A percentile compares a stretch with the other conserved stretches of the same genome.
phyloP scores from a whole-genome alignment of 2,888 invertebrate species.

The Brenthis hecate region DNA sequence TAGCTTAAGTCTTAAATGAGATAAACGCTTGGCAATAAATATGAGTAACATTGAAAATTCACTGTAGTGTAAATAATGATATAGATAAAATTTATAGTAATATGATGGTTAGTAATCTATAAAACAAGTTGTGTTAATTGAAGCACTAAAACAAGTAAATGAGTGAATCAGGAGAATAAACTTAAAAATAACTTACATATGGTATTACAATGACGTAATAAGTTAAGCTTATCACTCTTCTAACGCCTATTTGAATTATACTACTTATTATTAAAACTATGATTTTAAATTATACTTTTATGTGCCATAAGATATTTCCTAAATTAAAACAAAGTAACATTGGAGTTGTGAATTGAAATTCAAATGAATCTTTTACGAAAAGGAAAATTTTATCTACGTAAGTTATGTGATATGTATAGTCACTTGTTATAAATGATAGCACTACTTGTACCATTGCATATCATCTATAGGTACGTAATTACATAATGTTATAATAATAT shows the following conservation, averaged over 20 bases:
- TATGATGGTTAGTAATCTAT: slow-evolving; percentile 24
- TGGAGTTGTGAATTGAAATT: slow-evolving; percentile 78
- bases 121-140: slow-evolving; percentile 18
- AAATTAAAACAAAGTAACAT: slow-evolving; percentile 63
- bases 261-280: slow-evolving; percentile 14
- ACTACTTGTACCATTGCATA: slow-evolving; percentile 78
- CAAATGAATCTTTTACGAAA: slow-evolving; percentile 63
- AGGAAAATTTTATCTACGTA: slow-evolving; percentile 75
- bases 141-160: slow-evolving; percentile 13
- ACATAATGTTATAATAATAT: slow-evolving; percentile 19
- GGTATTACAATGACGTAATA: slow-evolving; percentile 4
- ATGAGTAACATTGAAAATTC: slow-evolving; percentile 54
- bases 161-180: background rate
- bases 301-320: slow-evolving; percentile 74
- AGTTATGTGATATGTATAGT: slow-evolving; percentile 79
- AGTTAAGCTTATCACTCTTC: slow-evolving; percentile 1
- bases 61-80: slow-evolving; percentile 47
- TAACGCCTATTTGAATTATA: slow-evolving; percentile 9
- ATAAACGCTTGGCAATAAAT: slow-evolving; percentile 79
- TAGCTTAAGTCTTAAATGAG: slow-evolving; percentile 66
- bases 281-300: slow-evolving; percentile 49
- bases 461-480: slow-evolving; percentile 52
- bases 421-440: slow-evolving; percentile 78
- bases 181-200: background rate
- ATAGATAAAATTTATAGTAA: slow-evolving; percentile 30